Evolutionary conservation across 1,140 invertebrate species (phyloP).

Genomic region (Cheumatopsyche charites): DNA sequence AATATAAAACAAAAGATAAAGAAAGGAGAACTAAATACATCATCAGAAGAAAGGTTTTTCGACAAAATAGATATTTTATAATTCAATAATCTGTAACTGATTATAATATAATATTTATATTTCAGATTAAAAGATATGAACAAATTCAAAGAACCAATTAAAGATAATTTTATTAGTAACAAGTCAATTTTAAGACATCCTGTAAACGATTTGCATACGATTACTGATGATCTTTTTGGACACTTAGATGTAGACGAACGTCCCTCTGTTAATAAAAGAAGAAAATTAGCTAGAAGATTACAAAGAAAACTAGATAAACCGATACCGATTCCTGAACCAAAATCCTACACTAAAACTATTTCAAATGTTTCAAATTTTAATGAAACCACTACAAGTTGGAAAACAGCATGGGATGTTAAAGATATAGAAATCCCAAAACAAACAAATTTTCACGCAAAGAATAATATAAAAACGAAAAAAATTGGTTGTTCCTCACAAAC

Average conservation of each 20-base stretch:
- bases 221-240: slow-evolving; percentile 51
- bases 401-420: slow-evolving; percentile 45
- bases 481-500: slow-evolving; percentile 51
- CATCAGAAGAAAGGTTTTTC: neutral
- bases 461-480: slow-evolving; percentile 4
- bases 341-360: neutral
- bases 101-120: no score
- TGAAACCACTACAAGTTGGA: slow-evolving; percentile 5
- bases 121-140: no score
- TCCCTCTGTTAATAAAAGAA: slow-evolving; percentile 38
- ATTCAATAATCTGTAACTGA: no score
- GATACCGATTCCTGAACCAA: slow-evolving; percentile 36
- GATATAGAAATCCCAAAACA: slow-evolving; percentile 23
- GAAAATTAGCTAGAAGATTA: slow-evolving; percentile 47
- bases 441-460: neutral
- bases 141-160: no score
- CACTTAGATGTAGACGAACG: slow-evolving; percentile 43
- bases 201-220: slow-evolving; percentile 51
- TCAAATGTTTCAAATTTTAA: neutral
- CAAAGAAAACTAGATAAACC: slow-evolving; percentile 40
- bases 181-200: slow-evolving; percentile 44
- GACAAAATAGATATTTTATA: no score
- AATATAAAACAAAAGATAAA: slow-evolving; percentile 36
- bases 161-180: neutral
- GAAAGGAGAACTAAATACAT: neutral